phyloP scores from a whole-genome alignment of 2,113 vertebrate genomes.

The Sinocyclocheilus maitianheensis region DNA sequence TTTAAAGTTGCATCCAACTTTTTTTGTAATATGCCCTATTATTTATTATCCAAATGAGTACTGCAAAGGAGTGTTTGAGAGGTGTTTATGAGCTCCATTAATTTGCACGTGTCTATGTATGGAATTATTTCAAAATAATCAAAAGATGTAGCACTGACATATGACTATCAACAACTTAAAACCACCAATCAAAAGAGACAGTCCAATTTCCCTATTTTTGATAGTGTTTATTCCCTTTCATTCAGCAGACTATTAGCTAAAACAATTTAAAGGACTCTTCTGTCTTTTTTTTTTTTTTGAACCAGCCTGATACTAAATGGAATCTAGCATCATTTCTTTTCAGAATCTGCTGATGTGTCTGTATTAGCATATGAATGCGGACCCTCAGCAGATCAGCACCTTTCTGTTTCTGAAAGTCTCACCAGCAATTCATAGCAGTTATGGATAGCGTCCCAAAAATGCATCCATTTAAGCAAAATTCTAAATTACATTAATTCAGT shows the following conservation, averaged over 20 bases:
- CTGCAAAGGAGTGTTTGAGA: neutral
- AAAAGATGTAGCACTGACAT: too few relatives aligned
- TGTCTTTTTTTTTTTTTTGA: too few relatives aligned
- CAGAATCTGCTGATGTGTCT: constrained; percentile 17
- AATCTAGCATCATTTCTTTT: neutral
- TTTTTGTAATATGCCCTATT: neutral
- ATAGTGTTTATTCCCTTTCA: neutral
- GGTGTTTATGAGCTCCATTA: neutral
- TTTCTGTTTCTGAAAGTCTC: constrained; percentile 9
- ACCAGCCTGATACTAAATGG: neutral
- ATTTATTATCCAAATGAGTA: neutral
- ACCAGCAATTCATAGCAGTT: constrained; percentile 6
- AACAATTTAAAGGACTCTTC: neutral
- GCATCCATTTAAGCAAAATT: neutral
- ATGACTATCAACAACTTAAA: too few relatives aligned
- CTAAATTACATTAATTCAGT: constrained; percentile 31
- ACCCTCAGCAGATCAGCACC: neutral
- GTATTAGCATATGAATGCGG: constrained; percentile 11
- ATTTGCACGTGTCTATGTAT: neutral
- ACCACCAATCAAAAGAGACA: too few relatives aligned
- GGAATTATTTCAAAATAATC: too few relatives aligned
- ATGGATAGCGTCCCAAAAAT: neutral
- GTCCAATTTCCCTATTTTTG: neutral
- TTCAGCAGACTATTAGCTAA: too few relatives aligned
- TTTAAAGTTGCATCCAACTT: neutral